Base-by-base conservation (phyloP, 2,113 vertebrate species). In the Xyrauchen texanus region DNA sequence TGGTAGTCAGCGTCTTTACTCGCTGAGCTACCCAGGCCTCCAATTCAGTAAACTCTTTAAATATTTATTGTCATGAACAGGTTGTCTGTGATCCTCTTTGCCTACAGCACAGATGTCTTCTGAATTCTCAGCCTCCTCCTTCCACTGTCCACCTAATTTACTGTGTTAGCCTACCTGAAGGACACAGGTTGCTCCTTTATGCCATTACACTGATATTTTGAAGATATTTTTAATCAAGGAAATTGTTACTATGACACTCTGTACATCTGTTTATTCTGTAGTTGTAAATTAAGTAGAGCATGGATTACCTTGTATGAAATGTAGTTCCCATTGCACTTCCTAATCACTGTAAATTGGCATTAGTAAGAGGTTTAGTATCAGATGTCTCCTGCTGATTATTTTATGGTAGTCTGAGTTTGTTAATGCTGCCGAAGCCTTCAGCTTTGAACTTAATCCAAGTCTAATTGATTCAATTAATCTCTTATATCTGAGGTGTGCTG, bases 391-490 rank as follows among this genome's bases (percentile, higher is more conserved):
- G 7, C 46, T 77, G 67, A 60, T 61, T 44, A 12, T 78, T 73
- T 60, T 44, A 65, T 60, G 65, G 8, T 15, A 1, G 63, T 52
- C 49, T 12, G 76, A 85, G 80, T 86, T 86, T 89, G 86, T 86
- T 81, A 78, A 84, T 78, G 58, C 74, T 13, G 58, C 53, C 85
- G 0, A 63, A 68, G 53, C 79, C 83, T 55, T 76, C 75, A 15
- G 70, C 65, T 16, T 82, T 79, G 63, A 88, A 13, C 80, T 62
- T 83, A 87, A 78, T 81, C 81, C 68, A 68, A 82, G 85, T 85
- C 62, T 86, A 88, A 89, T 85, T 85, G 68, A 85, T 85, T 89
- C 82, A 87, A 82, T 90, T 81, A 77, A 67, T 82, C 21, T 34
- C 21, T 34, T 34, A 34, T 34, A 34, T 34, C 76, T 61, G 66